phyloP scores from a whole-genome alignment of 2,113 vertebrate genomes.

The Synchiropus splendidus region DNA sequence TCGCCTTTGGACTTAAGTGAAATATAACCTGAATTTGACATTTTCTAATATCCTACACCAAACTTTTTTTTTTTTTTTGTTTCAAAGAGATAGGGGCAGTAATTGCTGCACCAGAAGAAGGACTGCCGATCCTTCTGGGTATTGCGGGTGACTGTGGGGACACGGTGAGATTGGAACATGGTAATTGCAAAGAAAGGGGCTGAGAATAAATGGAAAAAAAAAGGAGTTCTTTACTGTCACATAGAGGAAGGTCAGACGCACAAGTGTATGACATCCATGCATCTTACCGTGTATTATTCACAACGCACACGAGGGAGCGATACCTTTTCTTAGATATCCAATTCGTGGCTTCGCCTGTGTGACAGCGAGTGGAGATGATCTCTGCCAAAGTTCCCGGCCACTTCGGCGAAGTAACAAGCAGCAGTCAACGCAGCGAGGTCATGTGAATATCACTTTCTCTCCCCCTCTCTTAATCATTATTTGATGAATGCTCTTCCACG shows the following conservation, averaged over 20 bases:
- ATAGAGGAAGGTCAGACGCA: slow-evolving; percentile 69
- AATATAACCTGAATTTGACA: slow-evolving; percentile 74
- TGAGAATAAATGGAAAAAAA: slow-evolving; percentile 62
- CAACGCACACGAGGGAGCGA: slow-evolving; percentile 56
- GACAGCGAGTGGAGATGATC: slow-evolving; percentile 59
- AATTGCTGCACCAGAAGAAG: slow-evolving; percentile 70
- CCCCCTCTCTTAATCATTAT: slow-evolving; percentile 48
- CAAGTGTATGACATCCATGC: slow-evolving; percentile 63
- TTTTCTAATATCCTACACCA: slow-evolving; percentile 71
- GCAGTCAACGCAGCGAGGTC: slow-evolving; percentile 23
- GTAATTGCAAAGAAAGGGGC: slow-evolving; percentile 73
- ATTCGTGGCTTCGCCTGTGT: slow-evolving; percentile 46
- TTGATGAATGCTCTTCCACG: slow-evolving; percentile 62
- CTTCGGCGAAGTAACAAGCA: slow-evolving; percentile 50
- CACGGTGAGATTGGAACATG: slow-evolving; percentile 67
- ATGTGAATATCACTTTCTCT: slow-evolving; percentile 37
- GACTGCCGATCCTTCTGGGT: slow-evolving; percentile 66
- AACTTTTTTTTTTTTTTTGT: slow-evolving; percentile 66
- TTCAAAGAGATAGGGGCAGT: slow-evolving; percentile 67
- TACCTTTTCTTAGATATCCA: slow-evolving; percentile 69
- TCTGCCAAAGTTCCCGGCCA: slow-evolving; percentile 30
- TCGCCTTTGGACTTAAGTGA: slow-evolving; percentile 66
- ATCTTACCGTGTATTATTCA: slow-evolving; percentile 65
- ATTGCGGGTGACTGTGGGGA: slow-evolving; percentile 71
- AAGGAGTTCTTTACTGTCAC: slow-evolving; percentile 62